A percentile compares a stretch with the other conserved stretches of the same genome.
These are phyloP conservation scores for Zaprionus kolodkinae DNA, from an alignment of 1,140 invertebrate species.

Conservation along the genomic window DNA sequence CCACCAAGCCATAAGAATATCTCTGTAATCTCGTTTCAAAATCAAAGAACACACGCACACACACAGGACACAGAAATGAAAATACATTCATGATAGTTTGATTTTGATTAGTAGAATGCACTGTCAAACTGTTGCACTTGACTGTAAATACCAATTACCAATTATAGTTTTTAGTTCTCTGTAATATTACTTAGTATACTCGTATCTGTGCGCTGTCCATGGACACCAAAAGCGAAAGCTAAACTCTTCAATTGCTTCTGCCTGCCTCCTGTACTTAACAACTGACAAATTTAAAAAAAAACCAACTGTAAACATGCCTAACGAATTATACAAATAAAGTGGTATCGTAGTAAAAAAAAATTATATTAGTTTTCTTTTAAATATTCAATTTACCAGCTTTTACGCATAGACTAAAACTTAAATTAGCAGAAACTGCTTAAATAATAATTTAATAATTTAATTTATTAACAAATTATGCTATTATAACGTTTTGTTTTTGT, in stretches of 20 bases:
- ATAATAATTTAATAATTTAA: not conserved
- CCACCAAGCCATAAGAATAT: slow-evolving; percentile 50
- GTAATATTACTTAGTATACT: slow-evolving; percentile 56
- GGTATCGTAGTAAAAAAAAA: slow-evolving; percentile 22
- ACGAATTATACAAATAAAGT: slow-evolving; percentile 60
- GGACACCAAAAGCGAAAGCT: slow-evolving; percentile 32
- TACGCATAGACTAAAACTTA: not conserved
- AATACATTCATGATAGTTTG: slow-evolving; percentile 35
- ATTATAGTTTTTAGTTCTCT: slow-evolving; percentile 72
- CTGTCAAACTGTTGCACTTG: slow-evolving; percentile 41
- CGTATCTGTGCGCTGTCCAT: slow-evolving; percentile 48
- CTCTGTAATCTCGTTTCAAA: slow-evolving; percentile 37
- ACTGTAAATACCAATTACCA: slow-evolving; percentile 77
- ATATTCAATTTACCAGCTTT: not conserved
- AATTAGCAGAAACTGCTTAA: not conserved
- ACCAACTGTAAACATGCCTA: slow-evolving; percentile 28
- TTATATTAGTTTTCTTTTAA: not conserved
- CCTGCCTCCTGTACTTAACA: slow-evolving; percentile 66
- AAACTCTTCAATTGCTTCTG: slow-evolving; percentile 33
- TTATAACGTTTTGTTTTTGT: not conserved
- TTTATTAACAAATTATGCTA: not conserved
- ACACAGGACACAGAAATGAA: slow-evolving; percentile 5
- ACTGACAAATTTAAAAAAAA: slow-evolving; percentile 40
- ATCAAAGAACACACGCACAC: slow-evolving; percentile 10
- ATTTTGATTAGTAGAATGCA: slow-evolving; percentile 31